Conservation (phyloP, 2,888 invertebrate genomes). For the Drosophila pseudotalamancana region DNA sequence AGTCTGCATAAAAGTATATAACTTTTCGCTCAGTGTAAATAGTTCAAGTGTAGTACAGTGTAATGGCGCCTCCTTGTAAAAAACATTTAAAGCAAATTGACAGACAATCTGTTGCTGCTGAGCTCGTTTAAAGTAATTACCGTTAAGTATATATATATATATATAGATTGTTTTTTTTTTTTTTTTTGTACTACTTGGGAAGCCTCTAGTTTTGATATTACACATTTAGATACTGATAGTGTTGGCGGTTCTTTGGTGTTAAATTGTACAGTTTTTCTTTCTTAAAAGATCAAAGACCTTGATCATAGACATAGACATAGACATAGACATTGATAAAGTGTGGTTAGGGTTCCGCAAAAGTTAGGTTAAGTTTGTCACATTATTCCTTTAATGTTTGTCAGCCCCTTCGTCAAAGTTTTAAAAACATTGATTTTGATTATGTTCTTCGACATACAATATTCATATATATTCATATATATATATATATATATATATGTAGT, state of each 20-base stretch:
- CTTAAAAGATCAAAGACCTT: conserved; percentile 18
- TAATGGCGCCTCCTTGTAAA: conserved; percentile 35
- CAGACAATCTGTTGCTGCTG: conserved; percentile 44
- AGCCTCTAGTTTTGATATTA: conserved; percentile 74
- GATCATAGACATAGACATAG: conserved; percentile 58
- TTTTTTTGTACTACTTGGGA: conserved; percentile 72
- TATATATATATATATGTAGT: conserved; percentile 18
- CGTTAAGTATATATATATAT: conserved; percentile 33
- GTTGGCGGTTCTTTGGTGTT: conserved; percentile 40
- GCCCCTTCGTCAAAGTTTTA: conserved; percentile 60
- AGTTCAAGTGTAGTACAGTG: conserved; percentile 49
- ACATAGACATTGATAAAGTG: conserved; percentile 32
- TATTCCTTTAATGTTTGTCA: conserved; percentile 26
- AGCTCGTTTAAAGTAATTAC: conserved; percentile 61
- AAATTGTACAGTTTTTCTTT: conserved; percentile 43
- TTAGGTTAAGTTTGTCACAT: conserved; percentile 24
- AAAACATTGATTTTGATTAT: conserved; percentile 73
- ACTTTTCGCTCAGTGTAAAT: conserved; percentile 43
- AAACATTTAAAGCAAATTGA: conserved; percentile 56
- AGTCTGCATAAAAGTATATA: conserved; percentile 40
- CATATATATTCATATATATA: conserved; percentile 37
- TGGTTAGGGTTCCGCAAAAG: conserved; percentile 52
- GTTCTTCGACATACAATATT: conserved; percentile 55
- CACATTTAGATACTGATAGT: conserved; percentile 65
- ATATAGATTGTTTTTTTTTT: conserved; percentile 25